Conservation (phyloP, 2,113 vertebrate genomes). For the Crypturellus undulatus region DNA sequence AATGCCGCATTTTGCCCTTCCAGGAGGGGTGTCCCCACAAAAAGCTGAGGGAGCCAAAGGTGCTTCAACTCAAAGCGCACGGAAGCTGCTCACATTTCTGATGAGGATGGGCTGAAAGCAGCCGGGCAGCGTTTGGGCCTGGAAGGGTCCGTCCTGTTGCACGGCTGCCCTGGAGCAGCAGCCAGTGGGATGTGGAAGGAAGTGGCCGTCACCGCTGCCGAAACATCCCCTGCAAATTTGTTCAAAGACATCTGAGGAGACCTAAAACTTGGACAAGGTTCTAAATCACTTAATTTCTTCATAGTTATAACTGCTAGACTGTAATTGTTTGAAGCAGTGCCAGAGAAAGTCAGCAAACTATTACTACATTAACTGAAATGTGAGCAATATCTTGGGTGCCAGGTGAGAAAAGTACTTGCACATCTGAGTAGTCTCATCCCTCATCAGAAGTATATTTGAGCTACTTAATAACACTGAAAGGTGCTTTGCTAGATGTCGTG, state of each 20-base stretch:
- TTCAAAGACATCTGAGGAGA: background rate
- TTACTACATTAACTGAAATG: background rate
- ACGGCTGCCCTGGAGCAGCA: background rate
- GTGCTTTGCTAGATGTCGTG: constrained; percentile 5
- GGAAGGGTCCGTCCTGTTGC: background rate
- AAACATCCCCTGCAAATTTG: background rate
- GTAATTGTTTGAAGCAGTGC: background rate
- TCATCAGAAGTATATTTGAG: background rate
- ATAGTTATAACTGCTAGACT: background rate
- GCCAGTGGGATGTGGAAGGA: background rate
- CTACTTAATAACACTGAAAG: constrained; percentile 24
- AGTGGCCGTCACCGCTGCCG: background rate
- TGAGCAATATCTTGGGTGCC: background rate
- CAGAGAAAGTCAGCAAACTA: constrained; percentile 20
- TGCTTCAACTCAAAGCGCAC: background rate
- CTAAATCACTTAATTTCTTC: background rate
- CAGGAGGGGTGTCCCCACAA: background rate
- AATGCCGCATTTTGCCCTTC: background rate
- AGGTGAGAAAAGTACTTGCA: constrained; percentile 2
- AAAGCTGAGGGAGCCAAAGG: background rate
- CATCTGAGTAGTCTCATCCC: background rate
- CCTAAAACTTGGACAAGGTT: background rate
- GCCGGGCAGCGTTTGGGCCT: background rate
- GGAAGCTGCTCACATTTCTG: background rate
- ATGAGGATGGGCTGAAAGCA: background rate